Evolutionary conservation across 2,797 vertebrate species (phyloP), one percentile per base, ranked within the genome.

Genomic region (Diplodus sargus): DNA sequence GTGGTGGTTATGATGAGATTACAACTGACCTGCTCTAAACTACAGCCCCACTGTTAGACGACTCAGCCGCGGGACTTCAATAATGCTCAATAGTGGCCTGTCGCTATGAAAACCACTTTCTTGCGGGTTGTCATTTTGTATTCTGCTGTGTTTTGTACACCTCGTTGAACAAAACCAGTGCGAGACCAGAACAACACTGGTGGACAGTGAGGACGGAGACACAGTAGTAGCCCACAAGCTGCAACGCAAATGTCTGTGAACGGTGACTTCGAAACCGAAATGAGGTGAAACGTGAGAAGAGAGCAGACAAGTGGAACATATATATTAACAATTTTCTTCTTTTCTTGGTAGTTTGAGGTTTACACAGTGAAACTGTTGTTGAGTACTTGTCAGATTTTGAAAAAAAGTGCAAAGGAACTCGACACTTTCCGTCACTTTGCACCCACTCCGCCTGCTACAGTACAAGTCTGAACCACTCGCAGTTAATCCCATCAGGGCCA

Each of bases 401-500:
- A 57, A 28, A 74, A 81, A 77, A 47, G 48, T 72, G 57, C 62
- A 85, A 77, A 71, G 39, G 30, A 13, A 66, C 45, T 60, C 45
- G 58, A 71, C 28, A 52, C 47, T 48, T 61, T 79, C 54, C 18
- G 43, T 47, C 16, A 77, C 54, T 54, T 53, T 84, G 74, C 73
- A 73, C 7, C 39, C 9, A 59, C 48, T 83, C 60, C 52, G 79
- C 51, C 68, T 64, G 54, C 69, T 64, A 66, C 52, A 45, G n/a
- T 51, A 45, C 73, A 80, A 53, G 81, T 69, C 67, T 23, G 71
- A 57, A 90, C 60, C 74, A 75, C 52, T 58, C 59, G 85, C 43
- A 78, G 72, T 48, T 72, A 88, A 83, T 82, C 75, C 82, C 78
- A 62, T 80, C 74, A 63, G 85, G 83, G 83, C 78, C 86, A 92